Percentiles rank a stretch among this genome's conserved stretches.
Conservation (phyloP, 2,797 vertebrate species). For the Gastrophryne carolinensis region DNA sequence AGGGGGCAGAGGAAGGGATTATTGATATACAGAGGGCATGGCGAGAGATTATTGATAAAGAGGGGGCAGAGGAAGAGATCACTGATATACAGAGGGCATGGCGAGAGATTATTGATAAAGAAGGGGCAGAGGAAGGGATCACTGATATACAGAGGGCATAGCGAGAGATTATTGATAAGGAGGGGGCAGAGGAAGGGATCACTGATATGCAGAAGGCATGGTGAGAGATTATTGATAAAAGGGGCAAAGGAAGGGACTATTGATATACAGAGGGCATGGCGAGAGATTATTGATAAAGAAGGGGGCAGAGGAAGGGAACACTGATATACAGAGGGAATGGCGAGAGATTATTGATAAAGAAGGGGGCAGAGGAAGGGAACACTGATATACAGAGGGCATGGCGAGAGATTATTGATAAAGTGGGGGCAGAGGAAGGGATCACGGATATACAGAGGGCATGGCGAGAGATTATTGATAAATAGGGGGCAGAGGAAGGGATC, state of each 20-base stretch:
- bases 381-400: too few species aligned
- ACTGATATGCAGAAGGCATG: background rate
- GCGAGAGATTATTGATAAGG: background rate
- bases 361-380: too few species aligned
- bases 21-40: background rate
- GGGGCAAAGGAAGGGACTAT: background rate
- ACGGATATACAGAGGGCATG: too few species aligned
- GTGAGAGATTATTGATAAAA: background rate
- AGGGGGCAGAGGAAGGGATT: too few species aligned
- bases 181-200: background rate
- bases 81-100: background rate
- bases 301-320: too few species aligned
- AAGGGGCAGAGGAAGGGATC: too few species aligned
- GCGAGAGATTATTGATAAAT: too few species aligned
- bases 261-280: background rate
- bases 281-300: too few species aligned
- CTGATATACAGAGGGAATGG: background rate
- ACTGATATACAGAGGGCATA: background rate
- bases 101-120: background rate
- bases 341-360: background rate
- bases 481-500: too few species aligned
- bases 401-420: too few species aligned
- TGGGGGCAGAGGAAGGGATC: too few species aligned
- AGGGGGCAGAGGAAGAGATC: background rate
- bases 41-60: background rate